Evolutionary conservation across 2,888 invertebrate species (phyloP).

Genomic region (Drepana falcataria): DNA sequence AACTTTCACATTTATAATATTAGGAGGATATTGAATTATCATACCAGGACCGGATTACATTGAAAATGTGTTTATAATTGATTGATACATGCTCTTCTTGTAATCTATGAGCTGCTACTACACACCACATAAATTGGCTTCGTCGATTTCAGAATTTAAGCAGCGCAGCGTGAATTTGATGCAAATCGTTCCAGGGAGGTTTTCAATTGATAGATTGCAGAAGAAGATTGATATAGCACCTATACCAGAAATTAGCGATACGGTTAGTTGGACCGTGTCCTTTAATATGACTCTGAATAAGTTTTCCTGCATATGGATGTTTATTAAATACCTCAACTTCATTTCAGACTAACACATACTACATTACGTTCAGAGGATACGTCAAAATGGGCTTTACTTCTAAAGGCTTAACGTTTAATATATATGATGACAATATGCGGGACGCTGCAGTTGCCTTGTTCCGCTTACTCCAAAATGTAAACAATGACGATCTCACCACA

Average conservation of each 20-base stretch:
- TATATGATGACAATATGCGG: slow-evolving; percentile 68
- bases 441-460: slow-evolving; percentile 65
- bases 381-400: slow-evolving; percentile 40
- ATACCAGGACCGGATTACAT: too few relatives aligned
- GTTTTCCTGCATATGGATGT: too few relatives aligned
- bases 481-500: slow-evolving; percentile 47
- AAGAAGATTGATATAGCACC: slow-evolving; percentile 1
- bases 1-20: too few relatives aligned
- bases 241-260: not conserved
- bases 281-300: too few relatives aligned
- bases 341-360: slow-evolving; percentile 47
- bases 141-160: slow-evolving; percentile 12
- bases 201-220: slow-evolving; percentile 23
- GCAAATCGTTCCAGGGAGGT: slow-evolving; percentile 38
- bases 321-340: not conserved
- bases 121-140: not conserved
- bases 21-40: too few relatives aligned
- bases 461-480: slow-evolving; percentile 54
- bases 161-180: slow-evolving; percentile 33
- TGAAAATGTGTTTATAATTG: too few relatives aligned
- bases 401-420: slow-evolving; percentile 64
- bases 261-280: not conserved
- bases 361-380: slow-evolving; percentile 33
- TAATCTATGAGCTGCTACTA: too few relatives aligned
- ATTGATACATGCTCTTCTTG: too few relatives aligned